Evolutionary conservation across 2,888 invertebrate genomes (phyloP), one percentile per base, ranked within the genome.

Genomic region (Rutpela maculata): DNA sequence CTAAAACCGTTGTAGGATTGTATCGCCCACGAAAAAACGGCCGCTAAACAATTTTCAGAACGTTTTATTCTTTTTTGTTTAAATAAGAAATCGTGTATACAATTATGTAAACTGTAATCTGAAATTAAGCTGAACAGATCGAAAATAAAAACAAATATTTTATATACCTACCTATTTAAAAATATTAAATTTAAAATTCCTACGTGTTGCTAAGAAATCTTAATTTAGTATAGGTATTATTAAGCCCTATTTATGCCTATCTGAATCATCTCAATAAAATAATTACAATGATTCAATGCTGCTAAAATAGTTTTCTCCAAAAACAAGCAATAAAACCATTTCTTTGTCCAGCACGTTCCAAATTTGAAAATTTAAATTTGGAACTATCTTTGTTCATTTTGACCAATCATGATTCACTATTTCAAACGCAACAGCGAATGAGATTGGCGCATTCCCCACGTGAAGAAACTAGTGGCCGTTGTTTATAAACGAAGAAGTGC

Each of bases 351-450:
- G 63, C 57, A 56, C n/a, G 35, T n/a, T 70, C 74, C 60, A 38
- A 76, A 73, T 74, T 79, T 78, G 73, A 79, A 78, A 78, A 79
- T 81, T 81, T 81, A 81, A 81, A 81, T 81, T 78, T 79, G 81
- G 81, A 81, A 78, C 77, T 43, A 60, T 73, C 57, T 70, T 75
- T 80, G 73, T 77, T 78, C 70, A n/a, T 72, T 59, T 66, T 60
- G 50, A 22, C 70, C 59, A 76, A 76, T 76, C 55, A 38, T 4
- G 18, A 18, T 26, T 7, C 18, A 12, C n/a, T 15, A 66, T 66
- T 76, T 63, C 26, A 63, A 76, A 72, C 12, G 0, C 43, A 22
- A 10, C 35, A 17, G 12, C 83, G 76, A 83, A 82, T 83, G 31
- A 65, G 11, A 56, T 18, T 26, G 15, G 0, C 10, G 56, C 43